Conservation (phyloP, 2,113 vertebrate species). For the Hypocryptadius cinnamomeus region DNA sequence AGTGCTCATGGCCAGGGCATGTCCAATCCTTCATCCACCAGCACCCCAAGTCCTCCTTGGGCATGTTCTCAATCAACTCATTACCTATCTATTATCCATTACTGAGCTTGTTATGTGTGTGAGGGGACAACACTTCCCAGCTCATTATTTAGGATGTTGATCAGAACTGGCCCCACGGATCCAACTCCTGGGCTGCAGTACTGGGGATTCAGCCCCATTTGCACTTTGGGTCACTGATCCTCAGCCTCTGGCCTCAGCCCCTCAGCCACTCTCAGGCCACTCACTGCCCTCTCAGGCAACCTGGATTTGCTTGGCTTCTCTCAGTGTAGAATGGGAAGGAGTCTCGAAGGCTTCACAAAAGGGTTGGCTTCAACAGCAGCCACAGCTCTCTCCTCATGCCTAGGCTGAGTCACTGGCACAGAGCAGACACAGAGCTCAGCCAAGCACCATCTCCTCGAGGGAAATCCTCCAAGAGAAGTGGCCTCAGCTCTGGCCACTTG, state of each 20-base stretch:
- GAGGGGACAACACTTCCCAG: not conserved
- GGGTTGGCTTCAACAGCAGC: not conserved
- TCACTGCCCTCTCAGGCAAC: not conserved
- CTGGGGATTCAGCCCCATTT: not conserved
- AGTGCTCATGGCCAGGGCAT: not conserved
- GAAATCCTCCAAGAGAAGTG: not conserved
- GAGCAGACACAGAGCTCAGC: not conserved
- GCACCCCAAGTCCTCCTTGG: too few species aligned
- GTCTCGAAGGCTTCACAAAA: not conserved
- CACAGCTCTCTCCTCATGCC: not conserved
- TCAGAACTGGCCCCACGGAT: too few species aligned
- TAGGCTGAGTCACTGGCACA: not conserved
- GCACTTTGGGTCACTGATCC: not conserved
- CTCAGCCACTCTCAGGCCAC: not conserved
- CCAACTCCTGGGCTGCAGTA: accelerated
- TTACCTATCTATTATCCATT: not conserved
- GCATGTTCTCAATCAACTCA: not conserved
- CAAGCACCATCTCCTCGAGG: not conserved
- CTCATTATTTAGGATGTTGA: too few species aligned
- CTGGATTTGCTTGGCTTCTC: accelerated
- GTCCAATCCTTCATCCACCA: not conserved
- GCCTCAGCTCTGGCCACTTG: not conserved
- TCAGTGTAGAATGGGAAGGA: not conserved
- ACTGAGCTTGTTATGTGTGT: not conserved
- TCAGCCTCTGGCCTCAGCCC: not conserved